Percentiles rank a stretch among this genome's conserved stretches.
Evolutionary conservation across 2,797 vertebrate genomes (phyloP).

Genomic region (Lithobates sylvaticus): DNA sequence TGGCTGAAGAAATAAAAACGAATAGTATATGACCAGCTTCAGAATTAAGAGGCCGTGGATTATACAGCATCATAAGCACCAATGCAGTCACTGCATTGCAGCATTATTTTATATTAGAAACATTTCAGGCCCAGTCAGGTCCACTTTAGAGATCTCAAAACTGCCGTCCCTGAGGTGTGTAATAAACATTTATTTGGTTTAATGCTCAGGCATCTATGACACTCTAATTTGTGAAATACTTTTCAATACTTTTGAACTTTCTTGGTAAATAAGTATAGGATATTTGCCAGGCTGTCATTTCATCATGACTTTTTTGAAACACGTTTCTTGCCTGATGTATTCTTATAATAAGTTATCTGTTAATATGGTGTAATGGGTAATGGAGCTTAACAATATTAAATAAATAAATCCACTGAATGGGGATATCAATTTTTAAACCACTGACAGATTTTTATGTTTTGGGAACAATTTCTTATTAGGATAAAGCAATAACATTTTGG

Average conservation of each 20-base stretch:
- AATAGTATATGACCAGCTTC: too few relatives aligned
- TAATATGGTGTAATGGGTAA: neutral
- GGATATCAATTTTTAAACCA: neutral
- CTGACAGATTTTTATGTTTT: conserved; percentile 5
- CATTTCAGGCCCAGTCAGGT: too few relatives aligned
- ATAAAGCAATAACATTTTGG: neutral
- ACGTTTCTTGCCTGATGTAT: too few relatives aligned
- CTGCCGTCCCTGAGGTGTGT: neutral
- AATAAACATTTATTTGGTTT: neutral
- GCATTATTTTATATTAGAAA: too few relatives aligned
- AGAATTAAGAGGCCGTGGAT: too few relatives aligned
- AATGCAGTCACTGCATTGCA: too few relatives aligned
- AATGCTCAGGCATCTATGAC: neutral
- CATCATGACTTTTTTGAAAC: neutral
- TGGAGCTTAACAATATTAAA: neutral
- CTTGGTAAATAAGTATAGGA: neutral
- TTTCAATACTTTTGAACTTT: too few relatives aligned
- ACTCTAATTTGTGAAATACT: neutral
- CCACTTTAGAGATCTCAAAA: neutral
- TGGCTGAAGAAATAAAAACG: too few relatives aligned
- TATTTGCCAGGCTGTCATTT: neutral
- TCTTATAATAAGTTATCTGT: neutral
- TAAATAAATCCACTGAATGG: neutral
- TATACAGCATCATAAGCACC: too few relatives aligned
- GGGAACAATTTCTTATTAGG: neutral